A percentile compares a stretch with the other conserved stretches of the same genome.
These are phyloP conservation scores for Speoplatyrhinus poulsoni DNA, from an alignment of 2,113 vertebrate genomes.

Conservation along the genomic window DNA sequence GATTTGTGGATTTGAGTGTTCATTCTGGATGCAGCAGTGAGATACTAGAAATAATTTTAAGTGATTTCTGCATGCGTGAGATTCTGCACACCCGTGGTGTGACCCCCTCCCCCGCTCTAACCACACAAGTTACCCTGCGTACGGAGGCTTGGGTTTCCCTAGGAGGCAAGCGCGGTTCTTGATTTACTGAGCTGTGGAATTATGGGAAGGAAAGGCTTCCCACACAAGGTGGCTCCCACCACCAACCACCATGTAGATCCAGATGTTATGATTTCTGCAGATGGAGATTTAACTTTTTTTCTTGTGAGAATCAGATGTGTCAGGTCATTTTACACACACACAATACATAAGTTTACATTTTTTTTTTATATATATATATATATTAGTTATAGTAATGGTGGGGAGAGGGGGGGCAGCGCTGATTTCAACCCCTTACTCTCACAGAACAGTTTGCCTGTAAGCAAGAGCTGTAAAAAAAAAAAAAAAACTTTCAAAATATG, in stretches of 20 bases:
- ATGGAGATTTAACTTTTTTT: slow-evolving; percentile 36
- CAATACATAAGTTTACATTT: no score
- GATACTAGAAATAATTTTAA: slow-evolving; percentile 57
- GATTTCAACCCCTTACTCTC: no score
- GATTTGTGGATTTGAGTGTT: slow-evolving; percentile 60
- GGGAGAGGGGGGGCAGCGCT: no score
- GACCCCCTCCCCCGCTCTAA: slow-evolving; percentile 7
- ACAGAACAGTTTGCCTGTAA: no score
- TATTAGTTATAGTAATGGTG: no score
- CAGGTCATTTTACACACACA: not conserved
- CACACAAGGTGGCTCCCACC: slow-evolving; percentile 42
- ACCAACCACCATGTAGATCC: slow-evolving; percentile 39
- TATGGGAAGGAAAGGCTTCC: slow-evolving; percentile 47
- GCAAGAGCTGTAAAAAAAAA: no score
- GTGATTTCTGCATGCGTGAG: slow-evolving; percentile 47
- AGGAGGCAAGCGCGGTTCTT: slow-evolving; percentile 36
- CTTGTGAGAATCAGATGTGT: slow-evolving; percentile 5
- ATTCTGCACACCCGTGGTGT: slow-evolving; percentile 43
- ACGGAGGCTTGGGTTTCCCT: slow-evolving; percentile 41
- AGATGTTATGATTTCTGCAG: slow-evolving; percentile 49
- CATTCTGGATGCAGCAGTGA: slow-evolving; percentile 38
- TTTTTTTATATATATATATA: no score
- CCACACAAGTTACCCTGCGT: slow-evolving; percentile 37
- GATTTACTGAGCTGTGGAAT: slow-evolving; percentile 59
- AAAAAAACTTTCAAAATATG: no score